phyloP scores from a whole-genome alignment of 2,888 invertebrate genomes.

The Atherix ibis region DNA sequence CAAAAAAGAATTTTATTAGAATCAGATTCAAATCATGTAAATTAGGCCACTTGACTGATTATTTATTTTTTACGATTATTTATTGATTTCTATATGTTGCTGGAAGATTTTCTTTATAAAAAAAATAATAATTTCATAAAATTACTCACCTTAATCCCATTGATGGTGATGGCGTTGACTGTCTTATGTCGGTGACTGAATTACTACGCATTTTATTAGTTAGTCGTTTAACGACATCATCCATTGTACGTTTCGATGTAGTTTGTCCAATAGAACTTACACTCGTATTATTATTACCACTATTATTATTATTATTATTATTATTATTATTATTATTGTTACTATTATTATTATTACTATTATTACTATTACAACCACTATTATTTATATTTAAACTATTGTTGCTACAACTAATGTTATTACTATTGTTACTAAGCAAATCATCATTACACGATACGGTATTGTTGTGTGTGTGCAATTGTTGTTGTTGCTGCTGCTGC shows the following conservation, averaged over 20 bases:
- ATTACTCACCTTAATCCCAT: conserved; percentile 6
- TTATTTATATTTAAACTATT: conserved; percentile 3
- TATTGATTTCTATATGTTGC: no score
- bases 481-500: neutral
- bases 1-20: no score
- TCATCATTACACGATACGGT: conserved; percentile 2
- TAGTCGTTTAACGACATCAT: conserved; percentile 74
- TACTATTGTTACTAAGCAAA: conserved; percentile 3
- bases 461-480: neutral
- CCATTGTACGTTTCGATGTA: conserved; percentile 67
- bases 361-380: conserved; percentile 8
- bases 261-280: conserved; percentile 15
- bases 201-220: conserved; percentile 74
- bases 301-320: conserved; percentile 21
- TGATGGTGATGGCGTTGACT: conserved; percentile 6
- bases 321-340: conserved; percentile 4
- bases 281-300: conserved; percentile 8
- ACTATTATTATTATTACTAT: conserved; percentile 3
- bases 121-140: no score
- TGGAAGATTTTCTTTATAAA: no score
- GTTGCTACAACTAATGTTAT: conserved; percentile 2
- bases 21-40: no score
- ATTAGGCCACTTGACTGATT: no score
- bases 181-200: conserved; percentile 41
- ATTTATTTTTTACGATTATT: no score